Base-by-base conservation (phyloP, 2,113 vertebrate genomes). In the Platysternon megacephalum region DNA sequence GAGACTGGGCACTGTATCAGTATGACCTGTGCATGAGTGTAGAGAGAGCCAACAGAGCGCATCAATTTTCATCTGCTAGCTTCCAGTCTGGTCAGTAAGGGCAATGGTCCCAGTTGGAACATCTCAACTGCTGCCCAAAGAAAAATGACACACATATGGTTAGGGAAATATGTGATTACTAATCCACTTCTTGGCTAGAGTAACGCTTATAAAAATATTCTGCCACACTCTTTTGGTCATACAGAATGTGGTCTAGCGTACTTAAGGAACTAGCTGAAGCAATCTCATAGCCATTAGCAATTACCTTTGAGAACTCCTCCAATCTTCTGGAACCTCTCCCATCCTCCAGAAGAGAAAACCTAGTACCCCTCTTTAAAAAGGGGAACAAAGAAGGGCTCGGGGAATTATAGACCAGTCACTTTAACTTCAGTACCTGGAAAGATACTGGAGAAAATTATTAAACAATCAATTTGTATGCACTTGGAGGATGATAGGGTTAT, bases 141-240 rank as follows among this genome's bases (percentile, higher is more conserved):
- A 10, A 83, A 58, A 72, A 3, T 26, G 39, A n/a, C 3, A 11
- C 12, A 28, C 6, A 21, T 2, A 19, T 1, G 6, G 9, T 58
- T 46, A 16, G 1, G 2, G 32, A 52, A 82, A 86, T 2, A 29
- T 0, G 3, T 5, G 8, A 2, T 4, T 19, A 46, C 12, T 5
- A 17, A 3, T 26, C 5, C n/a, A 5, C 16, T 28, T 42, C 58
- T 53, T 5, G 11, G 29, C 32, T n/a, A 28, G n/a, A 79, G 49
- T 76, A 87, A 11, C 22, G 4, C 1, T 42, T 82, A 42, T 55
- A 44, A 28, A 81, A 52, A 56, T 44, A 24, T 82, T 52, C 81
- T 56, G 3, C 35, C 35, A n/a, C 61, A n/a, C 4, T n/a, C 16
- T n/a, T 68, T 68, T 68, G 35, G 35, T 68, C 61, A 68, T n/a